Evolutionary conservation across 2,113 vertebrate species (phyloP).

Genomic region (Alligator mississippiensis): DNA sequence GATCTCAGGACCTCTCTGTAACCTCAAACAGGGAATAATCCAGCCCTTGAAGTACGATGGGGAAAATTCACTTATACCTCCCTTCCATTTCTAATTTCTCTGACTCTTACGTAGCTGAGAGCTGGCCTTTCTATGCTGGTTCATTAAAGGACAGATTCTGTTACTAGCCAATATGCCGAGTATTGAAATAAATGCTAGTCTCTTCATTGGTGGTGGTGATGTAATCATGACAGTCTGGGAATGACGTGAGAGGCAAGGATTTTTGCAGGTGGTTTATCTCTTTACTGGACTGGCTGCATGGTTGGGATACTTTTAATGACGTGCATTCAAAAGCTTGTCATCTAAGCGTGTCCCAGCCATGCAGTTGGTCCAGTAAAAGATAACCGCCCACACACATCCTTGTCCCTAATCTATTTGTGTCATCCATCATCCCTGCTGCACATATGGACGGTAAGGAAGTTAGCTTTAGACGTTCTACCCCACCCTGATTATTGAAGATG

Average conservation of each 20-base stretch:
- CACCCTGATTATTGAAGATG: neutral
- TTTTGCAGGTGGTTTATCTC: too few relatives aligned
- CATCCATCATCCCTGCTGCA: neutral
- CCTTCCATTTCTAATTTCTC: neutral
- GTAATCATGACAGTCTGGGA: too few relatives aligned
- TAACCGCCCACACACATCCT: too few relatives aligned
- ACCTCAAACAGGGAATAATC: accelerated
- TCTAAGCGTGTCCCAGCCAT: too few relatives aligned
- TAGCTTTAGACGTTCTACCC: neutral
- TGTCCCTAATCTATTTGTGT: neutral
- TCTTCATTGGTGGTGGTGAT: too few relatives aligned
- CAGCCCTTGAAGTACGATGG: neutral
- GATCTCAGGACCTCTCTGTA: neutral
- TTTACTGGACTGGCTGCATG: too few relatives aligned
- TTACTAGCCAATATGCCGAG: neutral
- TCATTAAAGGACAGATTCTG: neutral
- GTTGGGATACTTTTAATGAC: too few relatives aligned
- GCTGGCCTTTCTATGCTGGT: neutral
- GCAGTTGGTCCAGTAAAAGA: too few relatives aligned
- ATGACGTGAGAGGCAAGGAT: too few relatives aligned
- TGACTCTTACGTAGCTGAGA: neutral
- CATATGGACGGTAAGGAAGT: neutral
- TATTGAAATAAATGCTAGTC: neutral
- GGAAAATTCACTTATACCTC: neutral
- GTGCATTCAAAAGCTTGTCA: too few relatives aligned